Conservation (phyloP, 2,797 vertebrate genomes). For the Sebastes taczanowskii region DNA sequence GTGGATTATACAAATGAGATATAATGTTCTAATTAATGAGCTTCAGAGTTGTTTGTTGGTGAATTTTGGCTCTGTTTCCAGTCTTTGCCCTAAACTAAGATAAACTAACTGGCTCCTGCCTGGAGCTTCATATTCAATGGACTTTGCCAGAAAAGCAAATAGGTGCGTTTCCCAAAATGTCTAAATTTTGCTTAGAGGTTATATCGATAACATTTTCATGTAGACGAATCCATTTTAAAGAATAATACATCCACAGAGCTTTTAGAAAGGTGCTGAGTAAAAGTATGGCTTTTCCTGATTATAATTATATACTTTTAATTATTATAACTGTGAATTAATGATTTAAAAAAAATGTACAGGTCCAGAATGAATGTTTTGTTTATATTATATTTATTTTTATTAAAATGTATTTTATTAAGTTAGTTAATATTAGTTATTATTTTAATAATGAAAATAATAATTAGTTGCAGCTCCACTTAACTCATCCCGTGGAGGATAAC, state of each 20-base stretch:
- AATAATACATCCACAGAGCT: accelerated
- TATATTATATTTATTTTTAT: too few species aligned
- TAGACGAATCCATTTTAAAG: too few species aligned
- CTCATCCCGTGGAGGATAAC: neutral
- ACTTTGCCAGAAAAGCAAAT: neutral
- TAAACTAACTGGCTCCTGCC: neutral
- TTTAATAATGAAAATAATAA: neutral
- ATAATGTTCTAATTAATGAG: neutral
- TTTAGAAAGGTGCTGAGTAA: too few species aligned
- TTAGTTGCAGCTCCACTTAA: neutral
- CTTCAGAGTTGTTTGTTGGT: neutral
- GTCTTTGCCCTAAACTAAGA: neutral
- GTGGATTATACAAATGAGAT: neutral
- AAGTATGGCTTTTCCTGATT: too few species aligned
- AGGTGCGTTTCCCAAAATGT: too few species aligned
- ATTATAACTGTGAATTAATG: too few species aligned
- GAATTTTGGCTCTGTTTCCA: neutral
- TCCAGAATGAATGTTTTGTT: too few species aligned
- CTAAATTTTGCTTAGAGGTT: neutral
- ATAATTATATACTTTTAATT: too few species aligned
- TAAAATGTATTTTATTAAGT: too few species aligned
- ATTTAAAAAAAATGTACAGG: too few species aligned
- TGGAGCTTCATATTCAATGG: neutral
- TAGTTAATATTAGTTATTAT: too few species aligned
- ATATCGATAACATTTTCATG: too few species aligned